Conservation (phyloP, 2,888 invertebrate species). For the Lasioglossum figueresi region DNA sequence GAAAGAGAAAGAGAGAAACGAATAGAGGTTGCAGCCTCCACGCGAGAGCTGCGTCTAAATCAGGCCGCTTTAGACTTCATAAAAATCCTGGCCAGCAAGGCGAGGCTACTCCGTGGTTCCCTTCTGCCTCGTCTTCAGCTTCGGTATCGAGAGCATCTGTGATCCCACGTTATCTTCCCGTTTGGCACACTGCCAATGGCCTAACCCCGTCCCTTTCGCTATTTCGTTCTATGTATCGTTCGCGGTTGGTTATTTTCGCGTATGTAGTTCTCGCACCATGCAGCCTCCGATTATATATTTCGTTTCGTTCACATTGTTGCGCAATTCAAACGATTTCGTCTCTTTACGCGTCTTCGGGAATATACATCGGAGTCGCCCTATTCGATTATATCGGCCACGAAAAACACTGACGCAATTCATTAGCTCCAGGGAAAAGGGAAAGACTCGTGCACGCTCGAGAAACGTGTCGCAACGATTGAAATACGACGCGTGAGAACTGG, state of each 20-base stretch:
- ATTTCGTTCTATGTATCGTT: constrained; percentile 62
- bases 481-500: constrained; percentile 53
- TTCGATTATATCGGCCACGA: neutral
- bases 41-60: constrained; percentile 66
- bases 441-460: neutral
- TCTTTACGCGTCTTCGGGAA: neutral
- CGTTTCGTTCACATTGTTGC: constrained; percentile 60
- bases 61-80: constrained; percentile 64
- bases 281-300: constrained; percentile 58
- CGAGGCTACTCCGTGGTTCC: constrained; percentile 36
- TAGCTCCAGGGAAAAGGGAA: constrained; percentile 25
- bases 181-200: constrained; percentile 65
- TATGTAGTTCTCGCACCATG: constrained; percentile 46
- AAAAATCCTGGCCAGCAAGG: constrained; percentile 56
- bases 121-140: neutral
- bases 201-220: constrained; percentile 68
- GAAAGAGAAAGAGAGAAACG: neutral
- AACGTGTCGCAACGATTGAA: constrained; percentile 43
- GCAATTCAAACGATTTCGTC: constrained; percentile 20
- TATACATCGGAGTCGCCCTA: neutral
- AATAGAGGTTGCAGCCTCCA: constrained; percentile 8
- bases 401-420: constrained; percentile 57
- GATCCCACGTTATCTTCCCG: constrained; percentile 70
- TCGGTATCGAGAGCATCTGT: constrained; percentile 57
- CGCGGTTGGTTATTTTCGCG: constrained; percentile 71